Conservation (phyloP, 2,888 invertebrate species). For the Lutraria lutraria region DNA sequence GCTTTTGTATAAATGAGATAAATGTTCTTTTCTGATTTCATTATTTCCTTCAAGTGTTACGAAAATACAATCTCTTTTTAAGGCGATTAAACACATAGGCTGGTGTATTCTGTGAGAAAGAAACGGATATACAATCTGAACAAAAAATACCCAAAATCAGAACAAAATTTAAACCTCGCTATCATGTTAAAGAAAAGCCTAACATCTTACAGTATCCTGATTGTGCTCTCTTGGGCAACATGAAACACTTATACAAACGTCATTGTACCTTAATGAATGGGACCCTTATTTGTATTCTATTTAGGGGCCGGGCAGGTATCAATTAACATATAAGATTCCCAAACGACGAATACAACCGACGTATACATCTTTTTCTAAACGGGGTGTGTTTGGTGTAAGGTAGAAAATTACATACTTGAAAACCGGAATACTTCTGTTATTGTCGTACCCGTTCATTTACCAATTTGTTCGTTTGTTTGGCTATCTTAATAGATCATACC, state of each 20-base stretch:
- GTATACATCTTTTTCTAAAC: background rate
- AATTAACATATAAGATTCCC: background rate
- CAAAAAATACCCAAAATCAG: background rate
- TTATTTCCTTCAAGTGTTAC: background rate
- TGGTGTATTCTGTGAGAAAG: background rate
- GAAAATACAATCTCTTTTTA: background rate
- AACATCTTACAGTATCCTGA: background rate
- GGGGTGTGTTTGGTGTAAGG: background rate
- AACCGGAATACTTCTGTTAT: background rate
- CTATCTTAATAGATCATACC: background rate
- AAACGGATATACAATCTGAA: background rate
- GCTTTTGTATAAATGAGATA: background rate
- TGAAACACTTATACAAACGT: background rate
- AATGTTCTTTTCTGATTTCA: background rate
- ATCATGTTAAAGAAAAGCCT: background rate
- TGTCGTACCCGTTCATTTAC: background rate
- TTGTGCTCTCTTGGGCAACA: background rate
- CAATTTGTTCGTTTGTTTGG: background rate
- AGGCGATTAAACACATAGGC: background rate
- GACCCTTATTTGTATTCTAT: background rate
- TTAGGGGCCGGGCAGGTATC: background rate
- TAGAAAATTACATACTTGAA: background rate
- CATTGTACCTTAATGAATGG: background rate
- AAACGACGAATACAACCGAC: background rate
- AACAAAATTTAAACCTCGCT: background rate